Evolutionary conservation across 2,888 invertebrate genomes (phyloP), one percentile per base, ranked within the genome.

Genomic region (Callyntrura guangdongensis): DNA sequence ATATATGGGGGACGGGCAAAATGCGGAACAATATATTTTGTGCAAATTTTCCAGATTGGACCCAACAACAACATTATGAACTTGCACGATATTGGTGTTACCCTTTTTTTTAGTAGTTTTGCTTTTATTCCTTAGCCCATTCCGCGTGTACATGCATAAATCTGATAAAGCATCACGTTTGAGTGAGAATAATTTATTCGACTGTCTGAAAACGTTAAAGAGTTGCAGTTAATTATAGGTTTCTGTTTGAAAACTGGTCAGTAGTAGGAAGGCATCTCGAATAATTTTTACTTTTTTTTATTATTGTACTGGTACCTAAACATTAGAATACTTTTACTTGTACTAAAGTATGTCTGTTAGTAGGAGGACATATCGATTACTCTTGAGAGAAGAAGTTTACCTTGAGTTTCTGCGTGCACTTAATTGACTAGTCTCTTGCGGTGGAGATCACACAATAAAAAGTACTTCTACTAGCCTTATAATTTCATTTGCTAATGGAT

Each of bases 341-440:
- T 4, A 36, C 36, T 64, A 67, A 47, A 11, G 1, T 64, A 5
- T 64, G 8, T 5, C 11, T 25, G 27, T 3, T 74, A 74, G 74
- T 74, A 49, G 74, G 74, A 74, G 74, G 74, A 74, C 74, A 74
- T 74, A 74, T 49, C 74, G 74, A 74, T 49, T 74, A 20, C 74
- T 74, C 49, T 74, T 56, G 77, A 47, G 77, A 74, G 59, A 74
- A 86, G 74, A 86, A 53, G 86, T 86, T 86, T 86, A 61, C 86
- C 86, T 86, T 86, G 86, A 22, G 3, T 86, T 86, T 77, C 77
- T 86, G 86, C 86, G 77, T 86, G 86, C 59, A 74, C 74, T 86
- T 86, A 86, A 86, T 86, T 86, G 85, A 59, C 20, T 47, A 85
- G 72, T n/a, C n/a, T 85, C 56, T 25, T 12, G 17, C n/a, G 1